Percentiles rank a stretch among this genome's conserved stretches.
Evolutionary conservation across 1,140 invertebrate genomes (phyloP).

Genomic region (Acromyrmex heyeri): DNA sequence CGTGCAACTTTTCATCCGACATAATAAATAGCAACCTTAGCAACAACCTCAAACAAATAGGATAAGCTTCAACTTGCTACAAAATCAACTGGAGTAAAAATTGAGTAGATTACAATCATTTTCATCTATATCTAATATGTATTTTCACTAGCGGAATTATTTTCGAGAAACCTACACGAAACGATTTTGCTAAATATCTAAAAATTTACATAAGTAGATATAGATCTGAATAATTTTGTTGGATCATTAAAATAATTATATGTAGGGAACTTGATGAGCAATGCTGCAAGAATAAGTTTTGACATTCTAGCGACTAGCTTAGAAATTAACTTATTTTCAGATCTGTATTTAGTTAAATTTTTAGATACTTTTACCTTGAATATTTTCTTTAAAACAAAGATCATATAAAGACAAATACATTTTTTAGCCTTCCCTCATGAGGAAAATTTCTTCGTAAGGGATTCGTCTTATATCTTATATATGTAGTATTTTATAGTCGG

Average conservation of each 20-base stretch:
- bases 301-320: no score
- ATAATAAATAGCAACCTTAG: conserved; percentile 38
- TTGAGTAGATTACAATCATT: not conserved
- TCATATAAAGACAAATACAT: not conserved
- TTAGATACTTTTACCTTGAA: no score
- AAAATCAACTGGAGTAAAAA: conserved; percentile 11
- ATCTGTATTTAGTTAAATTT: no score
- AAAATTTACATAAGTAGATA: no score
- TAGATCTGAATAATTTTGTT: no score
- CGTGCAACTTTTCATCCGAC: conserved; percentile 44
- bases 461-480: not conserved
- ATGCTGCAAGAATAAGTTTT: no score
- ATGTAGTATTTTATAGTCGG: conserved; percentile 4
- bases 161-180: not conserved
- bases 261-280: no score
- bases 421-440: not conserved
- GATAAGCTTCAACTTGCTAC: not conserved
- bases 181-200: no score
- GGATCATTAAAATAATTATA: no score
- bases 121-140: not conserved
- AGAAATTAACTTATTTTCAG: no score
- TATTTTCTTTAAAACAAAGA: not conserved
- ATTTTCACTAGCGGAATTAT: not conserved
- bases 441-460: not conserved
- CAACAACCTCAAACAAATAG: conserved; percentile 20